Conservation (phyloP, 2,888 invertebrate genomes). For the Machimus atricapillus region DNA sequence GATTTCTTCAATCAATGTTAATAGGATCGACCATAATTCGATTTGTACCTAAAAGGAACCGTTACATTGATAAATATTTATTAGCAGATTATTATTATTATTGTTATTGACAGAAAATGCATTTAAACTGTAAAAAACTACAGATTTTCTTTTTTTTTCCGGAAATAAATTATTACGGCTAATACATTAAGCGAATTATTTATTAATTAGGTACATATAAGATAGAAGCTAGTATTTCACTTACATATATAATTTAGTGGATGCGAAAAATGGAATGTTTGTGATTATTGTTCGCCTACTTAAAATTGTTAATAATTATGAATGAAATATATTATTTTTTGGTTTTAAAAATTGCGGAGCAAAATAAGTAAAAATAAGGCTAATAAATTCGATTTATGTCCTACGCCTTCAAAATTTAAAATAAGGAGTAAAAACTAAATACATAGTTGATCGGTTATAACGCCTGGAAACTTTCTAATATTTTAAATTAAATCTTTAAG, state of each 20-base stretch:
- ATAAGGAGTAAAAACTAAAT: background rate
- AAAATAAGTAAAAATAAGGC: background rate
- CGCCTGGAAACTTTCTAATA: background rate
- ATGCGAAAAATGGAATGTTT: background rate
- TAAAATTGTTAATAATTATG: background rate
- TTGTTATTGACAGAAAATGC: background rate
- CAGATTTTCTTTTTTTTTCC: background rate
- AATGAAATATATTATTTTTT: background rate
- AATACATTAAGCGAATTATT: background rate
- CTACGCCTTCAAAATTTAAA: background rate
- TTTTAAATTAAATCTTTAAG: background rate
- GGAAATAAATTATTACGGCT: background rate
- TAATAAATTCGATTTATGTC: background rate
- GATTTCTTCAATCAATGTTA: background rate
- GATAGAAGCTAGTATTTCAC: background rate
- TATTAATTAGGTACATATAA: background rate
- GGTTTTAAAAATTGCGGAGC: background rate
- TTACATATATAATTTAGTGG: background rate
- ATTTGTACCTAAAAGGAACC: background rate
- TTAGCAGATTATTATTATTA: background rate
- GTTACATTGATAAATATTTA: background rate
- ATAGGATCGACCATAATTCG: background rate
- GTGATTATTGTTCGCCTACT: background rate
- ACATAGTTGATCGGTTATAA: background rate
- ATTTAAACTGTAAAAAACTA: background rate